phyloP scores from a whole-genome alignment of 2,888 invertebrate genomes.

The Monoplex corrugatus region DNA sequence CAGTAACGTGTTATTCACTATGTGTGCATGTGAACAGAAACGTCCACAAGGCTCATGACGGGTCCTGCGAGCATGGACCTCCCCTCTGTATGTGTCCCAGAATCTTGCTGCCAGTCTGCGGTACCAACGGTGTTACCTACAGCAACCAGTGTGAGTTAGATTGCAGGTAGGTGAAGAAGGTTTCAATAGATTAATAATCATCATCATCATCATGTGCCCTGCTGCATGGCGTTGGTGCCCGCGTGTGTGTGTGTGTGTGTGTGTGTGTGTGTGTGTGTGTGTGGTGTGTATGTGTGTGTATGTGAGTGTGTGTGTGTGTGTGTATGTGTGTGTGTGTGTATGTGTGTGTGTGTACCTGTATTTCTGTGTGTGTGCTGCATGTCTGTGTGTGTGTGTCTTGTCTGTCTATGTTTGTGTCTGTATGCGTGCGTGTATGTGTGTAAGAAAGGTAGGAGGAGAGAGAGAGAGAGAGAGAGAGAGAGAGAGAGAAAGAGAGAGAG shows the following conservation, averaged over 20 bases:
- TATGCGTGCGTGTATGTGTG: neutral
- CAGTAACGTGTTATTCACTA: no score
- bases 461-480: neutral
- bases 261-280: neutral
- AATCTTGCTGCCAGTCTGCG: slow-evolving; percentile 47
- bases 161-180: slow-evolving; percentile 25
- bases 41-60: slow-evolving; percentile 33
- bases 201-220: neutral
- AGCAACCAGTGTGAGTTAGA: slow-evolving; percentile 48
- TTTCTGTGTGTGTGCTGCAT: neutral
- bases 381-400: neutral
- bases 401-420: neutral
- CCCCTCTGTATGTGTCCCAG: slow-evolving; percentile 33
- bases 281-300: neutral
- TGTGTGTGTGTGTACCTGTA: neutral
- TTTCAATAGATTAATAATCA: no score
- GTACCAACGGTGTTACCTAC: slow-evolving; percentile 48
- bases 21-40: neutral
- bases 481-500: neutral
- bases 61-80: slow-evolving; percentile 28
- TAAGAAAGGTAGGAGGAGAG: neutral
- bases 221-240: no score
- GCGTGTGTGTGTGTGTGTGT: neutral
- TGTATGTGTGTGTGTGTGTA: neutral
- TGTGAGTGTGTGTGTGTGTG: neutral